Evolutionary conservation across 2,888 invertebrate species (phyloP), one percentile per base, ranked within the genome.

Genomic region (Anagyrus pseudococci): DNA sequence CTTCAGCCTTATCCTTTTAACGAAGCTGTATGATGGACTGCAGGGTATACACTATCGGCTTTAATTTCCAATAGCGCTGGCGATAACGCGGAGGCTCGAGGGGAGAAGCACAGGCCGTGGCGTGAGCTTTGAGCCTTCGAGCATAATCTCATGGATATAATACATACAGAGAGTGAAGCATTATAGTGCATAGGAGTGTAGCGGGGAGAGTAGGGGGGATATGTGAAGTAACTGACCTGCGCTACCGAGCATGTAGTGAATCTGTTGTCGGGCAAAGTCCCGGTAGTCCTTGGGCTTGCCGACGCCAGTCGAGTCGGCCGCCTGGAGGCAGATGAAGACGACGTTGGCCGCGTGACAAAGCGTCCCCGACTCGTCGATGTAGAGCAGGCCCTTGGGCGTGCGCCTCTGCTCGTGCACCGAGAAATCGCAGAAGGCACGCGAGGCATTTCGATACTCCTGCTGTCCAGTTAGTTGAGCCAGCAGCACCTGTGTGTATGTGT

Each of bases 311-410:
- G 58, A 68, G 49, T 77, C 75, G 23, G 77, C 75, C 1, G 75
- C 85, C 74, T 83, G 81, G 37, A 86, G 78, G 64, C 85, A 85
- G 46, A 85, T 73, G 69, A 85, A 85, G 1, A 84, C 85, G 1
- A 84, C 81, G 69, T 85, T 86, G 1, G 85, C 83, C 0, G 85
- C 85, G 68, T 85, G 84, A 29, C 84, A 82, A 13, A 85, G 76
- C 1, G 85, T 84, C 1, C 86, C 86, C 64, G 80, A 82, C 70
- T 84, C 84, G 57, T 84, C 83, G 46, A 86, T 83, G 72, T 82
- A 86, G 8, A 85, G 71, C 26, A 86, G 75, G 2, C 86, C 85
- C 69, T 83, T 83, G 0, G 85, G 84, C 0, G 86, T 85, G 54
- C 81, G 77, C 64, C 79, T 81, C 64, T 83, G 83, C 17, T 80